These are phyloP conservation scores for Malurus splendens DNA, from an alignment of 2,797 vertebrate species.

Conservation along the genomic window DNA sequence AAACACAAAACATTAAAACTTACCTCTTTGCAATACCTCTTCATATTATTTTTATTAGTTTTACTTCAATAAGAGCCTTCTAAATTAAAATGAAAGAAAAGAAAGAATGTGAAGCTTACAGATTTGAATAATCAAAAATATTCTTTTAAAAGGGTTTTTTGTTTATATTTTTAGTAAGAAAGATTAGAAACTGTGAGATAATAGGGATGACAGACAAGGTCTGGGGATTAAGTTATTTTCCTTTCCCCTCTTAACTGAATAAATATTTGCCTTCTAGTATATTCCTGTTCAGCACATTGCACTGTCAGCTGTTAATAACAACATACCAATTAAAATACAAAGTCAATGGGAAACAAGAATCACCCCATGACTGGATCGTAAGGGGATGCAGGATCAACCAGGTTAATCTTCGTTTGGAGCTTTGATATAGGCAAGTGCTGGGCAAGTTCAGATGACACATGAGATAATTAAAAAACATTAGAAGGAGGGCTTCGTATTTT, in stretches of 20 bases:
- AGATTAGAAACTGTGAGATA: neutral
- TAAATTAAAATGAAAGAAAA: neutral
- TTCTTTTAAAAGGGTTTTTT: neutral
- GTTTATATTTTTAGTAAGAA: neutral
- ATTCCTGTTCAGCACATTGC: neutral
- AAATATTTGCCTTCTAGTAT: neutral
- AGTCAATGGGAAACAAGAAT: conserved; percentile 1
- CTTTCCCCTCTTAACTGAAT: neutral
- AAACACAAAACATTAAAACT: neutral
- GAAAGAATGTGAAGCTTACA: neutral
- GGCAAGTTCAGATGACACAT: neutral
- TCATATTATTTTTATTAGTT: neutral
- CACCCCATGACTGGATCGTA: neutral
- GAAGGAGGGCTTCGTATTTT: conserved; percentile 22
- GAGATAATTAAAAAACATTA: conserved; percentile 48
- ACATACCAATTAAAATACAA: conserved; percentile 17
- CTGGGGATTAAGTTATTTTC: neutral
- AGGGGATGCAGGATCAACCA: neutral
- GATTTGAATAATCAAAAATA: neutral
- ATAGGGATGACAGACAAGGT: neutral
- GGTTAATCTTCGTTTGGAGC: neutral
- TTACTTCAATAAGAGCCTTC: neutral
- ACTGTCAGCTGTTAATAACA: neutral
- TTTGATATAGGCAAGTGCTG: neutral
- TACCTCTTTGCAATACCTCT: neutral